Evolutionary conservation across 2,888 invertebrate genomes (phyloP).

Genomic region (Lepidochrysops patricia): DNA sequence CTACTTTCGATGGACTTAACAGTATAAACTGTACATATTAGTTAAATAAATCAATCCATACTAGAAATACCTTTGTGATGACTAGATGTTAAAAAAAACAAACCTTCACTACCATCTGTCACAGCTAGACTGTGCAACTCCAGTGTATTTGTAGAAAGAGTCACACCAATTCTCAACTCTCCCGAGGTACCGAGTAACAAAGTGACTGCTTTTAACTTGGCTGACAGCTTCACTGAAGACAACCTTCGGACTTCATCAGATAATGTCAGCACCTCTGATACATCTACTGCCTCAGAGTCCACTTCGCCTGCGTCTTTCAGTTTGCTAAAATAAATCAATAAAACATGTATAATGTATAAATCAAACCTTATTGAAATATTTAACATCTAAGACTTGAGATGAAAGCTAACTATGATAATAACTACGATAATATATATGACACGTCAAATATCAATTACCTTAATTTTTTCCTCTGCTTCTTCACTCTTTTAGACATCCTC

Average conservation of each 20-base stretch:
- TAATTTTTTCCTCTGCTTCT: constrained; percentile 80
- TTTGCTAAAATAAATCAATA: constrained; percentile 39
- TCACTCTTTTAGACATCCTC: constrained; percentile 83
- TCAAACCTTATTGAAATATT: background rate
- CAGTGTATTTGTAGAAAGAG: constrained; percentile 83
- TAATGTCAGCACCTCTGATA: constrained; percentile 68
- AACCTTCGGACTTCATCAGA: constrained; percentile 84
- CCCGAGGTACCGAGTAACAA: constrained; percentile 80
- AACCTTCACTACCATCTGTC: constrained; percentile 73
- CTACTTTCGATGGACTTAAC: too few species aligned
- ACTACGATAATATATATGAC: background rate
- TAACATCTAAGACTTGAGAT: too few species aligned
- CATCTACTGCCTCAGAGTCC: constrained; percentile 40
- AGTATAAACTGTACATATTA: too few species aligned
- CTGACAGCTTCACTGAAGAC: constrained; percentile 76
- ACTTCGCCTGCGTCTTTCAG: constrained; percentile 48
- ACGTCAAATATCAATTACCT: constrained; percentile 40
- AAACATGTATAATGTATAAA: too few species aligned
- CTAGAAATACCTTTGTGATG: too few species aligned
- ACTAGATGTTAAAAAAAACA: too few species aligned
- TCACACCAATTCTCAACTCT: constrained; percentile 79
- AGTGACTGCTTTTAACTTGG: constrained; percentile 82
- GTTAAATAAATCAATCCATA: too few species aligned
- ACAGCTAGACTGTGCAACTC: constrained; percentile 77
- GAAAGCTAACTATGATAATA: too few species aligned